Evolutionary conservation across 1,140 invertebrate genomes (phyloP).

Genomic region (Agraylea sexmaculata): DNA sequence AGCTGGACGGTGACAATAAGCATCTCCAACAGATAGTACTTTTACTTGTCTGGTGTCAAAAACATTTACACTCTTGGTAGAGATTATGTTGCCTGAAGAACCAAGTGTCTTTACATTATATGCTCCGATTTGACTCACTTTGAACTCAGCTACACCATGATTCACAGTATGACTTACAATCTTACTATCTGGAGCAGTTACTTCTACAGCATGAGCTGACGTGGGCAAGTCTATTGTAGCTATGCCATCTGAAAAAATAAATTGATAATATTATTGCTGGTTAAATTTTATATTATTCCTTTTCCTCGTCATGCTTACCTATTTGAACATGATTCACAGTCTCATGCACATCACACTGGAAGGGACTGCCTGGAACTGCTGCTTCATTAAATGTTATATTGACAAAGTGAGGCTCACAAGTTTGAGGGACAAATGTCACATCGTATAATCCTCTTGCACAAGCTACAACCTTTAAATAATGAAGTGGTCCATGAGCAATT

Average conservation of each 20-base stretch:
- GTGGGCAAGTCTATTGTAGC: slow-evolving; percentile 45
- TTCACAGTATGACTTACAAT: slow-evolving; percentile 39
- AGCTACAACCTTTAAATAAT: slow-evolving; percentile 54
- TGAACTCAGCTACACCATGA: slow-evolving; percentile 41
- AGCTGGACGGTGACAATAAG: slow-evolving; percentile 71
- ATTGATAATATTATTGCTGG: neutral
- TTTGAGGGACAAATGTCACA: slow-evolving; percentile 90
- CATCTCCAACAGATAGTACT: slow-evolving; percentile 65
- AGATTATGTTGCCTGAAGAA: slow-evolving; percentile 31
- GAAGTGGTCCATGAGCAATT: too few species aligned
- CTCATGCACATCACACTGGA: slow-evolving; percentile 87
- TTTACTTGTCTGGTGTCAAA: slow-evolving; percentile 76
- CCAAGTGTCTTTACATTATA: slow-evolving; percentile 38
- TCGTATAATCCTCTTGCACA: slow-evolving; percentile 88
- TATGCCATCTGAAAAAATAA: slow-evolving; percentile 28
- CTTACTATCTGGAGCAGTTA: slow-evolving; percentile 40
- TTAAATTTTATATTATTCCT: neutral
- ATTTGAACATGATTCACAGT: slow-evolving; percentile 52
- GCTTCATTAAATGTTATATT: slow-evolving; percentile 96
- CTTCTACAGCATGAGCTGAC: slow-evolving; percentile 42
- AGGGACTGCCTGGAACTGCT: slow-evolving; percentile 82
- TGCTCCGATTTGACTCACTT: slow-evolving; percentile 38
- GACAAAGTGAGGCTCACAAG: slow-evolving; percentile 80
- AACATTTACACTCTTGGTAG: slow-evolving; percentile 58
- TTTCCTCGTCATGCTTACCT: slow-evolving; percentile 25